Evolutionary conservation across 2,888 invertebrate genomes (phyloP).

Genomic region (Parelbella ahira): DNA sequence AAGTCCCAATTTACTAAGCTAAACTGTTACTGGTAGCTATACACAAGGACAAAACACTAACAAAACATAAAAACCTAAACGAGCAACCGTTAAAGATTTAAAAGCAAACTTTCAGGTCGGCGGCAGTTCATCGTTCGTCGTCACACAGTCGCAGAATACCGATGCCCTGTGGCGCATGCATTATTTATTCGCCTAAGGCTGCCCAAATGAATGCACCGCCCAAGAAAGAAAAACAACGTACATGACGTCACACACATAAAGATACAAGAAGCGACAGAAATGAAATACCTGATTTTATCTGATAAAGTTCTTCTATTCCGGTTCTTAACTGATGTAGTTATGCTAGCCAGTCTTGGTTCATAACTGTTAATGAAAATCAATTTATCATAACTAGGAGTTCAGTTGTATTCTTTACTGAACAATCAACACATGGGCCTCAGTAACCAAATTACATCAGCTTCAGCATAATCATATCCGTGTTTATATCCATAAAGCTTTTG

Average conservation of each 20-base stretch:
- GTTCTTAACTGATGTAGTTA: too few species aligned
- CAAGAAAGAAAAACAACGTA: conserved; percentile 66
- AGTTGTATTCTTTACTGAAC: too few species aligned
- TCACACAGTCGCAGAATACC: conserved; percentile 58
- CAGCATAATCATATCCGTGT: too few species aligned
- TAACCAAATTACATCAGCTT: too few species aligned
- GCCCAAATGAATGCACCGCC: conserved; percentile 71
- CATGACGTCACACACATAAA: conserved; percentile 11
- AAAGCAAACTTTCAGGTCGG: conserved; percentile 9
- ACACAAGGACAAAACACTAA: too few species aligned
- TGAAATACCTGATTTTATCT: not conserved
- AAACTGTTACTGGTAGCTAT: too few species aligned
- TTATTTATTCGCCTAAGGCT: conserved; percentile 74
- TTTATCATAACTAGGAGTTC: too few species aligned
- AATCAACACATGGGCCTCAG: too few species aligned
- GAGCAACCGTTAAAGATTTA: conserved; percentile 23
- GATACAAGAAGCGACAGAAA: conserved; percentile 4
- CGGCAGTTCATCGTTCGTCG: conserved; percentile 30
- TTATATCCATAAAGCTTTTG: too few species aligned
- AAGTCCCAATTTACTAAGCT: too few species aligned
- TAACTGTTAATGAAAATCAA: too few species aligned
- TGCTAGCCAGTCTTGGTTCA: too few species aligned
- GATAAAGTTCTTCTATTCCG: not conserved
- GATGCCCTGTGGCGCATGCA: conserved; percentile 68
- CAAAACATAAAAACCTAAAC: conserved; percentile 8